These are phyloP conservation scores for Carlito syrichta DNA, from an alignment of 2,113 vertebrate genomes.

Conservation along the genomic window DNA sequence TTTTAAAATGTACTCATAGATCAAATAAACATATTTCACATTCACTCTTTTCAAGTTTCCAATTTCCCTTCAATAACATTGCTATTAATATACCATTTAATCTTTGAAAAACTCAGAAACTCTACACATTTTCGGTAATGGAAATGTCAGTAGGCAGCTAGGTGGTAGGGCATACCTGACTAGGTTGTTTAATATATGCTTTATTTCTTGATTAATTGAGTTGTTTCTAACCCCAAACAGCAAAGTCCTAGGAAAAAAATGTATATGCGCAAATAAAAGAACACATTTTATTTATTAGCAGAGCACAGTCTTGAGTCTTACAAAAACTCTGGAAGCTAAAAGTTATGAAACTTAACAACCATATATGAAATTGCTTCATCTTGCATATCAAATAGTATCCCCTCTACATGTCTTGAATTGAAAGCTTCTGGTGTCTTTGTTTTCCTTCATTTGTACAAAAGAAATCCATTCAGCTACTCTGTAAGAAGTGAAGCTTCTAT, in stretches of 20 bases:
- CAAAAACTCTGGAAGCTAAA: background rate
- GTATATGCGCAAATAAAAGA: background rate
- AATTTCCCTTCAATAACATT: background rate
- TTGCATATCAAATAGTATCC: background rate
- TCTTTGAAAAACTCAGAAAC: background rate
- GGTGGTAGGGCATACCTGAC: background rate
- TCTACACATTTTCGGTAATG: constrained; percentile 10
- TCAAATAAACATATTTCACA: constrained; percentile 35
- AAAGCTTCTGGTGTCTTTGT: background rate
- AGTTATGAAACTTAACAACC: background rate
- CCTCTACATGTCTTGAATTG: background rate
- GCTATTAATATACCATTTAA: constrained; percentile 15
- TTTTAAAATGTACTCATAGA: constrained; percentile 43
- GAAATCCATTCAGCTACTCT: background rate
- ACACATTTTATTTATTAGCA: background rate
- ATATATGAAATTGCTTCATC: background rate
- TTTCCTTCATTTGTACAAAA: background rate
- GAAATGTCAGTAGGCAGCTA: background rate
- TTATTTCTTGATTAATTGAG: constrained; percentile 16
- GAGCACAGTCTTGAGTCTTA: background rate
- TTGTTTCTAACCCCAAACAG: background rate
- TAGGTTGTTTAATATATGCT: background rate
- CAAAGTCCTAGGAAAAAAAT: background rate
- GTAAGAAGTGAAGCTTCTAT: background rate
- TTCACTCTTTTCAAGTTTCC: background rate